Base-by-base conservation (phyloP, 2,888 invertebrate species). In the Scotopteryx bipunctaria region DNA sequence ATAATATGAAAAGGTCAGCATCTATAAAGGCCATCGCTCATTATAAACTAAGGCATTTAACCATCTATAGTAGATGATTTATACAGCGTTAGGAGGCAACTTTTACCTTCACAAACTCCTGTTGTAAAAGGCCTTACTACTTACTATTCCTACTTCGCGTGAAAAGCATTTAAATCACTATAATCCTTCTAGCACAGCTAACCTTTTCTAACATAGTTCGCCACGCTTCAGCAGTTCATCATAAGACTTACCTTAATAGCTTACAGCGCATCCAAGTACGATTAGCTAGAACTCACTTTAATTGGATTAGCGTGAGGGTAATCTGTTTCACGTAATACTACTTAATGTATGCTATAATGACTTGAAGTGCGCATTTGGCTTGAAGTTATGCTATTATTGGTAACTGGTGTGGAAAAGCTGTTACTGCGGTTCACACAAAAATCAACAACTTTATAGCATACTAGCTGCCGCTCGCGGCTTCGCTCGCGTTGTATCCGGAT, bases 281-380 rank as follows among this genome's bases (percentile, higher is more conserved):
- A 53, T 59, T 56, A 58, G 57, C 54, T 53, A 44, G 49, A 36
- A 46, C 45, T 52, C 48, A 51, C 42, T 45, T 17, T 56, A 57
- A 59, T 59, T 55, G 55, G 59, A 53, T 61, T 59, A 57, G 23
- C 19, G 37, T 31, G 27, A 50, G 37, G 41, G 37, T 55, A 50
- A 55, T 55, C 49, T 45, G 13, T 37, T 50, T 17, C 27, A 21
- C 32, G 15, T 42, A 32, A 8, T 4, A 14, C 3, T 21, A 37
- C 11, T n/a, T 37, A 37, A n/a, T 37, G 23, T n/a, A 14, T 37
- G 15, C 41, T n/a, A 6, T n/a, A 13, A 14, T 5, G 36, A 29
- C 41, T 35, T 35, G 11, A 32, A 36, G 49, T 49, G 41, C 33
- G 33, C 49, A 46, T 25, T n/a, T 31, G 37, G 27, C 21, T 42